Percentiles rank a stretch among this genome's conserved stretches.
These are phyloP conservation scores for Pseudococcus jackbeardsleyi DNA, from an alignment of 2,888 invertebrate genomes.

Conservation along the genomic window DNA sequence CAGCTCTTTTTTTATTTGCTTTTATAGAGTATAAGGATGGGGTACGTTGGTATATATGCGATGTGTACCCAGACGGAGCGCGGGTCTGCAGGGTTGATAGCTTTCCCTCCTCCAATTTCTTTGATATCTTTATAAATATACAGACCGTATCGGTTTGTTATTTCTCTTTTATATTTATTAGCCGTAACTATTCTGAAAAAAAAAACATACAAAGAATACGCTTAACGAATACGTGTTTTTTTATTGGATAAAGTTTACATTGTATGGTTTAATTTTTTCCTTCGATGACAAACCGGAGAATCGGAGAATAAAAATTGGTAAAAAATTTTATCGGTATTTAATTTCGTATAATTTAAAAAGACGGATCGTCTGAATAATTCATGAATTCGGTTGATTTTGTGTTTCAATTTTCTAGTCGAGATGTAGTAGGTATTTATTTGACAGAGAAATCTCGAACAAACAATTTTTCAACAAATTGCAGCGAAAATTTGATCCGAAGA, in stretches of 20 bases:
- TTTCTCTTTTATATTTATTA: constrained; percentile 63
- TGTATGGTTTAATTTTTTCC: constrained; percentile 40
- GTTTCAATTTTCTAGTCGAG: neutral
- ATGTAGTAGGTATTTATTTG: neutral
- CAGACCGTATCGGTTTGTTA: constrained; percentile 62
- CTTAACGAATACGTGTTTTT: constrained; percentile 62
- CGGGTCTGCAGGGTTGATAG: constrained; percentile 47
- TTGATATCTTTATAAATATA: constrained; percentile 58
- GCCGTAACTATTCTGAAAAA: constrained; percentile 57
- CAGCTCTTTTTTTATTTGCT: constrained; percentile 55
- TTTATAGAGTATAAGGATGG: neutral
- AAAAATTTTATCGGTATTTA: constrained; percentile 44
- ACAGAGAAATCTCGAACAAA: neutral
- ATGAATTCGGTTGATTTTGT: neutral
- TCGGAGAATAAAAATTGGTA: neutral
- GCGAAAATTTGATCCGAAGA: no score
- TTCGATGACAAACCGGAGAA: neutral
- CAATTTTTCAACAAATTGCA: no score
- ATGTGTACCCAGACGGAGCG: constrained; percentile 25
- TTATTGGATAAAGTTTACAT: constrained; percentile 54
- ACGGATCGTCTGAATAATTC: neutral
- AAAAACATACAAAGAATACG: constrained; percentile 43
- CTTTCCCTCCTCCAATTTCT: constrained; percentile 53
- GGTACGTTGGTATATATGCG: neutral
- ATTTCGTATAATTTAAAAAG: constrained; percentile 24